Evolutionary conservation across 2,113 vertebrate genomes (phyloP), one percentile per base, ranked within the genome.

Genomic region (Paralichthys olivaceus): DNA sequence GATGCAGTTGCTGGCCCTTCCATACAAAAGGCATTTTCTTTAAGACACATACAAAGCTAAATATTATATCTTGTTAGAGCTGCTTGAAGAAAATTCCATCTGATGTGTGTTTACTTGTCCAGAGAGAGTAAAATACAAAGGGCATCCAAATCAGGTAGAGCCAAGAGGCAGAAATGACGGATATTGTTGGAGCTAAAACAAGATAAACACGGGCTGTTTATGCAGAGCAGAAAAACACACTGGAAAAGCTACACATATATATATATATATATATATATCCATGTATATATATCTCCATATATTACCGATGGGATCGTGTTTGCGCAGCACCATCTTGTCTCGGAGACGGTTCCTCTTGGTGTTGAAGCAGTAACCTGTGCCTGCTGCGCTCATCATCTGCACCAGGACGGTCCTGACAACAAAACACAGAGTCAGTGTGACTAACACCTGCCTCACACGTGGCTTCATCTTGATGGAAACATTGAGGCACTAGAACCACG

Each of bases 241-340:
- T n/a, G n/a, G n/a, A 8, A 34, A 40, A 40, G 37, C 37, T 40
- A 3, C 12, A 40, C 3, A 12, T 40, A 12, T 9, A 13, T 40
- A 40, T 40, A 12, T 29, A n/a, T n/a, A n/a, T 29, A 5, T 29
- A 3, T 2, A 3, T 29, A 29, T 29, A 29, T 29, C n/a, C n/a
- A n/a, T n/a, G n/a, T 29, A 29, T 29, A 29, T 29, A 43, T 43
- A 13, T 11, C 6, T 43, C 8, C 19, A 34, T 1, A 6, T 37
- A 95, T 96, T 93, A 99, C 97, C 98, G 1, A 96, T 45, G 4
- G 97, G 98, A 90, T 99, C 98, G 0, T 97, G 95, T 91, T 93
- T 97, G 37, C 97, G 89, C 4, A 98, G 68, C 69, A 97, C 94
- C 87, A 99, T 77, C 59, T 99, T 99, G 2, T 99, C 97, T 77